A percentile compares a stretch with the other conserved stretches of the same genome.
Conservation (phyloP, 2,113 vertebrate genomes). For the Orcinus orca region DNA sequence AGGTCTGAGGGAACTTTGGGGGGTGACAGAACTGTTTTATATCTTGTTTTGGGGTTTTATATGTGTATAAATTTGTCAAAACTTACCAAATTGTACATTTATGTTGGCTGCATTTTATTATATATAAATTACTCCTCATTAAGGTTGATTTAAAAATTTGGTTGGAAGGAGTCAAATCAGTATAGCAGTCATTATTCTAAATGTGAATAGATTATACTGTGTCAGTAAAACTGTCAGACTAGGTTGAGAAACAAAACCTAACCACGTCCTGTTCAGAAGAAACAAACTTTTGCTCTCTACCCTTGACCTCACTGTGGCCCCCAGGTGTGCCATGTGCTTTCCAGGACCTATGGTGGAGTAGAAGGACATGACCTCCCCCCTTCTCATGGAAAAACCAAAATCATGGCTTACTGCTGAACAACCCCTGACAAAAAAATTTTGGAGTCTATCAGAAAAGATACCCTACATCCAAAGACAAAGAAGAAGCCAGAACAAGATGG, state of each 20-base stretch:
- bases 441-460: neutral
- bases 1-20: neutral
- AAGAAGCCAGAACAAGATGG: neutral
- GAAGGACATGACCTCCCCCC: neutral
- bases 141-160: neutral
- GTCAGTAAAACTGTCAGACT: neutral
- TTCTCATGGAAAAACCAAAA: neutral
- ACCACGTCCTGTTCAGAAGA: neutral
- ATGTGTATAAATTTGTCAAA: neutral
- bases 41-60: neutral
- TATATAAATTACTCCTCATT: neutral
- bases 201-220: neutral
- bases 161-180: neutral
- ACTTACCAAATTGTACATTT: neutral
- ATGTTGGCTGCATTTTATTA: neutral
- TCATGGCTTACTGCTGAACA: neutral
- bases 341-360: neutral
- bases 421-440: neutral
- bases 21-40: neutral
- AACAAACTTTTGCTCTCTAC: neutral
- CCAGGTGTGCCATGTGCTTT: neutral
- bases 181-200: neutral
- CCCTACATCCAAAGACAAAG: neutral
- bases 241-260: conserved; percentile 12
- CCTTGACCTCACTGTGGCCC: neutral